Base-by-base conservation (phyloP, 2,797 vertebrate genomes). In the Micromesistius poutassou region DNA sequence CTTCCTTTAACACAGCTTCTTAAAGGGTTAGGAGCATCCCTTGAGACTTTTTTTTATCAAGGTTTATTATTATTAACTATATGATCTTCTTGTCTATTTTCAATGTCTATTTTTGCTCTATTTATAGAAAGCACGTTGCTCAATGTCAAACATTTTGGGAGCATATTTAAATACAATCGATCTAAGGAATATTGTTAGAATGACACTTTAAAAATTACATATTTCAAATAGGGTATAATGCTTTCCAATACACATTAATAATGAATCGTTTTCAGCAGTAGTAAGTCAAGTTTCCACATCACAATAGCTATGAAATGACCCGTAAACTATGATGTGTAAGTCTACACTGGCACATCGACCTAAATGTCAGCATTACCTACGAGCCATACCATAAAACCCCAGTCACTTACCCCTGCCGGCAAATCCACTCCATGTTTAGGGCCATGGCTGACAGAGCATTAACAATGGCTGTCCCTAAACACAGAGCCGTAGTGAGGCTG, bases 291-390 rank as follows among this genome's bases (percentile, higher is more conserved):
- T 68, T 68, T 28, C 25, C 62, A 4, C 62, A 8, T 68, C 25
- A 62, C 22, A 25, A 16, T 28, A 28, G n/a, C 62, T 68, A 28
- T 68, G 62, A 68, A 68, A 28, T 28, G 25, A n/a, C 9, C 62
- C 25, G 55, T 68, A 28, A 68, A 68, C 5, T 62, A 62, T n/a
- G 55, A n/a, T 62, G 55, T 25, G 55, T 16, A 19, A 62, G 55
- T 50, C 46, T 50, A 22, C 46, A 19, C 16, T 50, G 55, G 46
- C 46, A 55, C 55, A 62, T 25, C 5, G 55, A 25, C 55, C 55
- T 62, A 68, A 68, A 68, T 13, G 62, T 68, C 62, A 68, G 62
- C 62, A 13, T 68, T 68, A 28, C 62, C 62, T 68, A 28, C n/a
- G 7, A 25, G 55, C 55, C 55, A 28, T 68, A 68, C 25, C 14